Evolutionary conservation across 2,113 vertebrate genomes (phyloP), one percentile per base, ranked within the genome.

Genomic region (Recurvirostra avosetta): DNA sequence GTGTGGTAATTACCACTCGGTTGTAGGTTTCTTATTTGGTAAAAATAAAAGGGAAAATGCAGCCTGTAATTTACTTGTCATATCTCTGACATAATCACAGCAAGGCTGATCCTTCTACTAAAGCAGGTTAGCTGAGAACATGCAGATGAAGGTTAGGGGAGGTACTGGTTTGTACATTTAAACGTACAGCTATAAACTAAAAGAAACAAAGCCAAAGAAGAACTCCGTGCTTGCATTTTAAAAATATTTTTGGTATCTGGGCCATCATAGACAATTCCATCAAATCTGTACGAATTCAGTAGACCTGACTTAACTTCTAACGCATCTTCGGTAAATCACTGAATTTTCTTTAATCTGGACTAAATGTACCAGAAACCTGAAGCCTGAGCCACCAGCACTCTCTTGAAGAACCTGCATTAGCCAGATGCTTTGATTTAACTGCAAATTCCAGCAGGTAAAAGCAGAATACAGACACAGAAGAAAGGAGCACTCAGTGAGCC

Each of bases 281-380:
- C 56, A 72, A 78, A 89, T 43, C 30, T 65, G 12, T 15, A n/a
- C 1, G 5, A 68, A 81, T 72, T 65, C n/a, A 47, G 30, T 20
- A 72, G 75, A 56, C 12, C 34, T 67, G 40, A 55, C 30, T 32
- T 43, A 74, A 77, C 66, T 94, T 56, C 21, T 45, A 65, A 43
- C 40, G 30, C 11, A 58, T 53, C 67, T 83, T 95, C 56, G 95
- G 56, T 62, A 90, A 95, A 92, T 92, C 78, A 84, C 50, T 90
- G 83, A 71, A 68, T 94, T 76, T 68, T 56, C 88, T 90, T 96
- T 95, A 91, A 49, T 86, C 77, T 36, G 71, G 20, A 88, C 56
- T 76, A 85, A 91, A 74, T 41, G 30, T 20, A 49, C 29, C 29
- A 82, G 43, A 77, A 93, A 62, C 36, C 11, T 47, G 47, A 88